These are phyloP conservation scores for Anthoscopus minutus DNA, from an alignment of 2,113 vertebrate genomes.

Conservation along the genomic window DNA sequence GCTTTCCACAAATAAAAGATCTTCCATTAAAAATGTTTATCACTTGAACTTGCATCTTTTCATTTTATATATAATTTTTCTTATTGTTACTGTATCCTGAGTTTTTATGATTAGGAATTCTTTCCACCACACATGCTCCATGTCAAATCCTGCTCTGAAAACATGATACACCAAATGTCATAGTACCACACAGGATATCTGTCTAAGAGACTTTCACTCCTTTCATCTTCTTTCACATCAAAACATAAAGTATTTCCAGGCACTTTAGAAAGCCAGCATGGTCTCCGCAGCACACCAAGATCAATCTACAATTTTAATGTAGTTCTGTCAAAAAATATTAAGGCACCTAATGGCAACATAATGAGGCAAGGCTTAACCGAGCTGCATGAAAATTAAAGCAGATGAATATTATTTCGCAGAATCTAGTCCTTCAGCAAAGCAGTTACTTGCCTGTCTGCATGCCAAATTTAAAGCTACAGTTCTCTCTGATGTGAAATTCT, in stretches of 20 bases:
- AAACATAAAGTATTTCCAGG: background rate
- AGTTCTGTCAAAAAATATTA: conserved; percentile 38
- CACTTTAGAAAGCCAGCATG: conserved; percentile 5
- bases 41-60: background rate
- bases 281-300: background rate
- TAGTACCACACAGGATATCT: background rate
- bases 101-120: background rate
- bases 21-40: background rate
- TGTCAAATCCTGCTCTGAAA: background rate
- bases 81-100: background rate
- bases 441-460: background rate
- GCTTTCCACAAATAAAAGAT: background rate
- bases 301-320: conserved; percentile 26
- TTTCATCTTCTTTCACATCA: background rate
- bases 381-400: conserved; percentile 41
- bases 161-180: background rate
- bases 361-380: conserved; percentile 43
- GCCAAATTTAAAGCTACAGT: background rate
- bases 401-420: conserved; percentile 38
- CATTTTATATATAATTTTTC: background rate
- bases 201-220: background rate
- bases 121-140: background rate
- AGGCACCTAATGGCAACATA: conserved; percentile 38
- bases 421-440: background rate
- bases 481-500: conserved; percentile 17